Evolutionary conservation across 1,140 invertebrate genomes (phyloP).

Genomic region (Ctenoplectra terminalis): DNA sequence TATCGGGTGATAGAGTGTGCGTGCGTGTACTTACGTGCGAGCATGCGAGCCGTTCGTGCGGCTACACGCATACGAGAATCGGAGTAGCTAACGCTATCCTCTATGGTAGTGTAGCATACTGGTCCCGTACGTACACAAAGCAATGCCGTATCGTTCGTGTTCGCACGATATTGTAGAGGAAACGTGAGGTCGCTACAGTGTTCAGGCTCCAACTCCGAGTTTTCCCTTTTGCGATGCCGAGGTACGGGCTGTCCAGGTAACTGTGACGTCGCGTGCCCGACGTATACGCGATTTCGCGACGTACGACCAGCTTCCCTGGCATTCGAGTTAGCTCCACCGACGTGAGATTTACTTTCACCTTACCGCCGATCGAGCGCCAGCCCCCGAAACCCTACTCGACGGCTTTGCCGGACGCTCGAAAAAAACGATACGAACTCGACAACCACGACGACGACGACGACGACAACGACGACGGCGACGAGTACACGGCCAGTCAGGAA

Average conservation of each 20-base stretch:
- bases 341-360: slow-evolving; percentile 47
- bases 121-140: slow-evolving; percentile 30
- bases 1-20: neutral
- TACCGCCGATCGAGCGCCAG: neutral
- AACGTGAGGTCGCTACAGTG: slow-evolving; percentile 13
- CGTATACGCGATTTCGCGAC: slow-evolving; percentile 37
- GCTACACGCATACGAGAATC: slow-evolving; percentile 30
- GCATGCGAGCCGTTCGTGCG: slow-evolving; percentile 52
- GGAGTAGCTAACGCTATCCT: slow-evolving; percentile 58
- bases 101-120: slow-evolving; percentile 47
- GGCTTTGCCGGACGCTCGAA: neutral
- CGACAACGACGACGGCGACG: neutral
- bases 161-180: slow-evolving; percentile 18
- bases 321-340: slow-evolving; percentile 33
- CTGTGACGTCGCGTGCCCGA: slow-evolving; percentile 46
- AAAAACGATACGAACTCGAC: neutral
- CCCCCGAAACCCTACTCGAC: neutral
- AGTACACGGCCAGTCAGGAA: slow-evolving; percentile 21
- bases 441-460: neutral
- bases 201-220: neutral
- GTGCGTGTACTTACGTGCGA: slow-evolving; percentile 62
- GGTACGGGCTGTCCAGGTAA: slow-evolving; percentile 42
- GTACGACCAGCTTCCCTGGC: slow-evolving; percentile 24
- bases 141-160: neutral
- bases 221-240: slow-evolving; percentile 5